Evolutionary conservation across 1,140 invertebrate species (phyloP), one percentile per base, ranked within the genome.

Genomic region (Drosophila erecta): DNA sequence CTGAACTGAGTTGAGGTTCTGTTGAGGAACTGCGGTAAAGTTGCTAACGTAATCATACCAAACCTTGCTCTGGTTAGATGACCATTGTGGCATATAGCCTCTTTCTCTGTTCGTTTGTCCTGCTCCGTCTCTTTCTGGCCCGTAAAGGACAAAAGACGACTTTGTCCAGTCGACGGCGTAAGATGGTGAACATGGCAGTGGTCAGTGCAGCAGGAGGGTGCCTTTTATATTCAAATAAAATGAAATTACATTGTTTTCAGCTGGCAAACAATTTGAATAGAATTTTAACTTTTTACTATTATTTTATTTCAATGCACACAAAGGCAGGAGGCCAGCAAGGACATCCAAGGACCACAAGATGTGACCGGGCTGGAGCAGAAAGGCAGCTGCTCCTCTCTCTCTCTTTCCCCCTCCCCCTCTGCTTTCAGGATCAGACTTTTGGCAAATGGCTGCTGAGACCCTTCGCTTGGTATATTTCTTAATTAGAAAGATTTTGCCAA

Each of bases 231-330:
- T 90, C 80, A 90, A 90, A 90, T 90, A 90, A 83, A 90, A 90
- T 90, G 79, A 90, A 90, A 90, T 90, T 90, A 90, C 87, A 87
- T 90, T 90, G 86, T 90, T 90, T 89, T 87, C 87, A 90, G 81
- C 87, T 87, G 81, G 87, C 86, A 90, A 90, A 90, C 87, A 90
- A 90, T 90, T 90, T 90, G 87, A 90, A 90, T 90, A 90, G 87
- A 90, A 90, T 90, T 90, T 90, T 90, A 90, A 90, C 87, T 90
- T 90, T 90, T 90, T 90, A 90, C 81, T 90, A 86, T 90, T 90
- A 90, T 90, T 90, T 90, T 89, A 89, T 89, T 89, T 89, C 61
- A 90, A 89, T 77, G 84, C 76, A 84, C 62, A 89, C 84, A 89
- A 83, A 70, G 71, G 70, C 74, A 61, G 75, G 50, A 53, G 55